Percentiles rank a stretch among this genome's conserved stretches.
Evolutionary conservation across 2,113 vertebrate species (phyloP).

Genomic region (Eupsittula cactorum): DNA sequence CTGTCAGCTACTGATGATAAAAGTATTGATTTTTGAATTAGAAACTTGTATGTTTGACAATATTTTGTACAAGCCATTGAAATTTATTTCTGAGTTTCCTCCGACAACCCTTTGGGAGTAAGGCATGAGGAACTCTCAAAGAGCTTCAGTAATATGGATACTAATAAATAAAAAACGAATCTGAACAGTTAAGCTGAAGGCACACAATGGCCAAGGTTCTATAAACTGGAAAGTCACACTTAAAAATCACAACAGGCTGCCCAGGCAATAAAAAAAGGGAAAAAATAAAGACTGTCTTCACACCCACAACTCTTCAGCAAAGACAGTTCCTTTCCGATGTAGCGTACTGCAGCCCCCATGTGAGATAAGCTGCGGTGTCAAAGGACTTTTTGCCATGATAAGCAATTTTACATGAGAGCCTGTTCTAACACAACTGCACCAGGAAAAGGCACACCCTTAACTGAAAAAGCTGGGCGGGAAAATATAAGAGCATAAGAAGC

Average conservation of each 20-base stretch:
- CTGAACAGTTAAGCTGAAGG: background rate
- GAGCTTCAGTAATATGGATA: background rate
- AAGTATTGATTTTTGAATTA: background rate
- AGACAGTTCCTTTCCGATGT: background rate
- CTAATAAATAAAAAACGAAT: background rate
- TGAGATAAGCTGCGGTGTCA: slow-evolving; percentile 26
- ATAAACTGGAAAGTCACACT: background rate
- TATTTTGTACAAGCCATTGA: background rate
- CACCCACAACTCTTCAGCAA: background rate
- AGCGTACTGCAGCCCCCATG: background rate
- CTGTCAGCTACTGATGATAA: background rate
- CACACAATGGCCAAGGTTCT: background rate
- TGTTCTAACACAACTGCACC: background rate
- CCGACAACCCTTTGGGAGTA: background rate
- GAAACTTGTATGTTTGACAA: background rate
- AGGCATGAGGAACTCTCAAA: background rate
- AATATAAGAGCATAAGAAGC: accelerated
- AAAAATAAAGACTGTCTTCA: background rate
- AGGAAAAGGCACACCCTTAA: slow-evolving; percentile 50
- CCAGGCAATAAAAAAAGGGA: background rate
- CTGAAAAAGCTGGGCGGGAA: background rate
- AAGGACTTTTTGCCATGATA: slow-evolving; percentile 13
- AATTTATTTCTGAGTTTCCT: background rate
- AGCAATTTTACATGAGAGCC: background rate
- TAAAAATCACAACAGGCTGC: background rate